Evolutionary conservation across 2,113 vertebrate species (phyloP).

Genomic region (Apistogramma diplotaenia): DNA sequence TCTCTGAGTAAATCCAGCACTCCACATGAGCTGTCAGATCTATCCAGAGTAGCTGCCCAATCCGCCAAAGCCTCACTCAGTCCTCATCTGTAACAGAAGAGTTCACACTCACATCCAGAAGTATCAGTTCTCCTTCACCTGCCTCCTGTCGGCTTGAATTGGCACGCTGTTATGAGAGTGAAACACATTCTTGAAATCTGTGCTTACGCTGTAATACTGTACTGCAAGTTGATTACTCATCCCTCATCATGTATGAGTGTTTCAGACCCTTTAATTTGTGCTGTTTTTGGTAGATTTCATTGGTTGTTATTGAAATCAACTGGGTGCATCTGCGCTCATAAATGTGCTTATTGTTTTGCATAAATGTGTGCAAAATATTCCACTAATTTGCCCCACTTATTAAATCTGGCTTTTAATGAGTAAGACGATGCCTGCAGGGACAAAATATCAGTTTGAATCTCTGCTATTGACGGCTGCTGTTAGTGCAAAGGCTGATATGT

Average conservation of each 20-base stretch:
- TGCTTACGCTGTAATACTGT: not conserved
- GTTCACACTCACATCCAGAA: rapidly evolving
- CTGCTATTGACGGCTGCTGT: not conserved
- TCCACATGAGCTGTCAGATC: not conserved
- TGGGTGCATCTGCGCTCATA: not conserved
- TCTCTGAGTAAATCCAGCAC: not conserved
- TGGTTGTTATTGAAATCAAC: not conserved
- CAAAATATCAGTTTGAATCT: not conserved
- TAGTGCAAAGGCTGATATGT: not conserved
- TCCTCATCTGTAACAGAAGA: not conserved
- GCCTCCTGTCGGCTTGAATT: not conserved
- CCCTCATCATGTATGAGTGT: not conserved
- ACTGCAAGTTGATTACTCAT: not conserved
- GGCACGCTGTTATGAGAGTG: not conserved
- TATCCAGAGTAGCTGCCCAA: not conserved
- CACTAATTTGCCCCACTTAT: not conserved
- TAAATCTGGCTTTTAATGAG: not conserved
- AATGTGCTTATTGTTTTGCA: not conserved
- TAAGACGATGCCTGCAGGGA: not conserved
- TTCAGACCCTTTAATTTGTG: not conserved
- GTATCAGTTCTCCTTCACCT: not conserved
- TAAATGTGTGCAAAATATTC: not conserved
- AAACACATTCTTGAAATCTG: not conserved
- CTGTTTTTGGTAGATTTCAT: not conserved
- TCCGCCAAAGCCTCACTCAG: not conserved